These are phyloP conservation scores for Troides oblongomaculatus DNA, from an alignment of 2,888 invertebrate genomes.

Conservation along the genomic window DNA sequence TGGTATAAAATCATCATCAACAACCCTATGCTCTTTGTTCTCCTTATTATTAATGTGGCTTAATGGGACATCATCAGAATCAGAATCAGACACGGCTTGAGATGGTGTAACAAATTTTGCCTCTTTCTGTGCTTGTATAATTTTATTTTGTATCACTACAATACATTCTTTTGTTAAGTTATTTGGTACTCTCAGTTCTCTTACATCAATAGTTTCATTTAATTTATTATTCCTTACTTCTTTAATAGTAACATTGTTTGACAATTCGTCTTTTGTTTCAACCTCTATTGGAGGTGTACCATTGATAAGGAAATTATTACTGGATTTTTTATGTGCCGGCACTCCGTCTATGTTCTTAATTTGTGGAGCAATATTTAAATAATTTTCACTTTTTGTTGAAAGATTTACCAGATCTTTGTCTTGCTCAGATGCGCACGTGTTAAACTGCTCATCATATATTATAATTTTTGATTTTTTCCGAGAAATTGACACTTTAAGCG, in stretches of 20 bases:
- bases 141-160: conserved; percentile 67
- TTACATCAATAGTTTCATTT: neutral
- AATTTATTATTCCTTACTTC: conserved; percentile 26
- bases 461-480: conserved; percentile 29
- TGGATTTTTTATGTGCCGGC: conserved; percentile 11
- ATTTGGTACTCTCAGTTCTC: conserved; percentile 51
- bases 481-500: conserved; percentile 19
- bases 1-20: conserved; percentile 52
- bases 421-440: neutral
- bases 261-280: conserved; percentile 26
- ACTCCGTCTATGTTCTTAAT: conserved; percentile 1
- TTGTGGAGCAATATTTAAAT: conserved; percentile 9
- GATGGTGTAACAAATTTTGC: conserved; percentile 37
- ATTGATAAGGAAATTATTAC: conserved; percentile 29
- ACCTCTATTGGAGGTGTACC: conserved; percentile 40
- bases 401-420: neutral
- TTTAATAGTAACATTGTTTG: conserved; percentile 1
- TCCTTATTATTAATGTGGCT: conserved; percentile 48
- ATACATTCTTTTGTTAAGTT: conserved; percentile 69
- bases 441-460: neutral
- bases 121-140: conserved; percentile 46
- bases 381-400: neutral
- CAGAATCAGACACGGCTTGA: conserved; percentile 58
- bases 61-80: conserved; percentile 63
- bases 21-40: conserved; percentile 24